Evolutionary conservation across 1,140 invertebrate species (phyloP).

Genomic region (Portunus trituberculatus): DNA sequence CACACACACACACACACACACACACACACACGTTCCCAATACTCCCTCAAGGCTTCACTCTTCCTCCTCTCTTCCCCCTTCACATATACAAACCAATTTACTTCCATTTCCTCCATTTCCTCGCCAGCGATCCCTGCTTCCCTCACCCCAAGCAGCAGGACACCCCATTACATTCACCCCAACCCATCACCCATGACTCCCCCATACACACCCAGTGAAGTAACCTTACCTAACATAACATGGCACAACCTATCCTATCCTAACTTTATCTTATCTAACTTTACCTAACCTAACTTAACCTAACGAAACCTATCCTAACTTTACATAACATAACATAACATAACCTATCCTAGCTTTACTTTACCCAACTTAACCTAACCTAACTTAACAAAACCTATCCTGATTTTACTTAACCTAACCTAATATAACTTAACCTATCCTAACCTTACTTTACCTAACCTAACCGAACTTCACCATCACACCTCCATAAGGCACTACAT

Average conservation of each 20-base stretch:
- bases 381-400: background rate
- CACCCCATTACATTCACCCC: background rate
- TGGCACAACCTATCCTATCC: background rate
- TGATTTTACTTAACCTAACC: background rate
- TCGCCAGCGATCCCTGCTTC: too few relatives aligned
- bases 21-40: conserved; percentile 24
- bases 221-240: background rate
- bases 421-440: too few relatives aligned
- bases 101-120: too few relatives aligned
- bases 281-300: too few relatives aligned
- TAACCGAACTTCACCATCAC: too few relatives aligned
- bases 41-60: too few relatives aligned
- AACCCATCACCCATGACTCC: background rate
- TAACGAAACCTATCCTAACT: too few relatives aligned
- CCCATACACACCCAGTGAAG: background rate
- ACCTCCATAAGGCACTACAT: too few relatives aligned
- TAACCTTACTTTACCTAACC: too few relatives aligned
- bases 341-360: background rate
- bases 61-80: too few relatives aligned
- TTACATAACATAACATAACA: background rate
- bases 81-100: too few relatives aligned
- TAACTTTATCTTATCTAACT: background rate
- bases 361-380: background rate
- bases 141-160: too few relatives aligned
- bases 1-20: conserved; percentile 49